Evolutionary conservation across 1,140 invertebrate species (phyloP).

Genomic region (Spodoptera frugiperda): DNA sequence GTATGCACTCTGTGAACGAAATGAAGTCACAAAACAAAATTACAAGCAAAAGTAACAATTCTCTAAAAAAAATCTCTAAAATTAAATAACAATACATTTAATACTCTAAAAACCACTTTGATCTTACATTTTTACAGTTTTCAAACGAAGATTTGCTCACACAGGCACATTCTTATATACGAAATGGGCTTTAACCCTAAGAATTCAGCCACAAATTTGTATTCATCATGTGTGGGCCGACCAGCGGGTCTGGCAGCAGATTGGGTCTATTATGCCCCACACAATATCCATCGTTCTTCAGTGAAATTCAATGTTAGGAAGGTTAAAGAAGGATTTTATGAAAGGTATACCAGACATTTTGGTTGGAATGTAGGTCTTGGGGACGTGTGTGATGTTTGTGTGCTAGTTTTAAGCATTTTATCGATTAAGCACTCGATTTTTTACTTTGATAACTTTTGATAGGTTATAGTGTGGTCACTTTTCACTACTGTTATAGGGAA

Average conservation of each 20-base stretch:
- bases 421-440: too few species aligned
- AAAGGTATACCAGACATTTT: conserved; percentile 18
- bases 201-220: conserved; percentile 37
- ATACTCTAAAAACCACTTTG: too few species aligned
- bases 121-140: too few species aligned
- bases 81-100: too few species aligned
- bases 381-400: not conserved
- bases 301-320: conserved; percentile 46
- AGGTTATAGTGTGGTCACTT: too few species aligned
- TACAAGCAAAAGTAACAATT: too few species aligned
- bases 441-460: too few species aligned
- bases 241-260: conserved; percentile 44
- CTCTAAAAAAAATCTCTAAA: too few species aligned
- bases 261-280: conserved; percentile 51
- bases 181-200: conserved; percentile 23
- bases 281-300: conserved; percentile 46
- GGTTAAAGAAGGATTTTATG: conserved; percentile 39
- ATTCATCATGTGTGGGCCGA: conserved; percentile 45
- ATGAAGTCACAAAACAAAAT: too few species aligned
- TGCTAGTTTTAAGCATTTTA: not conserved
- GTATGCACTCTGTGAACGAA: too few species aligned
- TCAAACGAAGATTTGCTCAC: not conserved
- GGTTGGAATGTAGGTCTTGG: conserved; percentile 1
- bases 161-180: conserved; percentile 18
- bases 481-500: too few species aligned